Percentiles rank a stretch among this genome's conserved stretches.
Evolutionary conservation across 64 coral and sea anemone species (phyloP).

Genomic region (Pocillopora verrucosa): DNA sequence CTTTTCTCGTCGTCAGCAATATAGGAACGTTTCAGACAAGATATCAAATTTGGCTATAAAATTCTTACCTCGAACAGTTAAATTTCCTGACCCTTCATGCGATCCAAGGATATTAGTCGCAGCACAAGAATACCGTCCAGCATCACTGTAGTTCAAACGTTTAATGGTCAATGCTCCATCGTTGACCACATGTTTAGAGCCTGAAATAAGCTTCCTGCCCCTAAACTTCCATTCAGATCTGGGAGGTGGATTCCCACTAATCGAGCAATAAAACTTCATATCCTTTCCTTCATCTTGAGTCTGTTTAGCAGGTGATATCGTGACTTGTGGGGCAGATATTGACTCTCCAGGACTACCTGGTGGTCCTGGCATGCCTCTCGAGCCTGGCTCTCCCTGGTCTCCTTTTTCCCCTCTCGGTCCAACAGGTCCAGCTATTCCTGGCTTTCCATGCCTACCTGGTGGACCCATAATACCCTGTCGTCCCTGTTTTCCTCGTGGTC

Average conservation of each 20-base stretch:
- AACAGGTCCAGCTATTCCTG: background rate
- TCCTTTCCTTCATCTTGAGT: conserved; percentile 17
- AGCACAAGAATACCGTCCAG: conserved; percentile 31
- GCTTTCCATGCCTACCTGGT: conserved; percentile 17
- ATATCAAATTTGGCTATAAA: too few species aligned
- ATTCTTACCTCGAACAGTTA: conserved; percentile 12
- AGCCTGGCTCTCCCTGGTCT: conserved; percentile 7
- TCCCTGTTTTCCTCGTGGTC: background rate
- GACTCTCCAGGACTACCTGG: conserved; percentile 21
- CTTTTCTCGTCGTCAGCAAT: too few species aligned
- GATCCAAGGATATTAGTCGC: conserved; percentile 46
- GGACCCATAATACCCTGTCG: conserved; percentile 14
- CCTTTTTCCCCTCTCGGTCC: conserved; percentile 36
- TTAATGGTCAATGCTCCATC: conserved; percentile 27
- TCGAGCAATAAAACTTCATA: conserved; percentile 39
- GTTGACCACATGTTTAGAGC: conserved; percentile 27
- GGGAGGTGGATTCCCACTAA: conserved; percentile 30
- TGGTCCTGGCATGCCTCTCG: conserved; percentile 33
- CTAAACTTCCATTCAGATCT: conserved; percentile 4
- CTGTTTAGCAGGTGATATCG: conserved; percentile 2
- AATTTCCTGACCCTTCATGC: background rate
- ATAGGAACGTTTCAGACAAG: too few species aligned
- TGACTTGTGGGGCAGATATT: conserved; percentile 28
- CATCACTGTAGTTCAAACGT: conserved; percentile 40
- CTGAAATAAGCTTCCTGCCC: background rate